Evolutionary conservation across 2,797 vertebrate species (phyloP).

Genomic region (Philypnodon macrostomus): DNA sequence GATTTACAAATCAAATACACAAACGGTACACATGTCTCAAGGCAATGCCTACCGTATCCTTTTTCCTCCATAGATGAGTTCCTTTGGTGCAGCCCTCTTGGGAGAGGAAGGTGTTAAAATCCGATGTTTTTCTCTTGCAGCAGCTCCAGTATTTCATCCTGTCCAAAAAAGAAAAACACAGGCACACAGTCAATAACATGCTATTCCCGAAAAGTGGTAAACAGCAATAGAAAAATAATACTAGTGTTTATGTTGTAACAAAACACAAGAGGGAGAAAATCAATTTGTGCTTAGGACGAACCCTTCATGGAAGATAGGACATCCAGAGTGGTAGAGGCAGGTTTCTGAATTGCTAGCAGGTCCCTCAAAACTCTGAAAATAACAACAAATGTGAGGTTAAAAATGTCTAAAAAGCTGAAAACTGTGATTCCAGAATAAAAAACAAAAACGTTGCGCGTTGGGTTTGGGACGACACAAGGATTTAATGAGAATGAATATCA

Average conservation of each 20-base stretch:
- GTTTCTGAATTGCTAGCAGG: conserved; percentile 81
- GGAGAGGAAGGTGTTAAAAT: conserved; percentile 96
- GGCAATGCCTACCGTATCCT: conserved; percentile 79
- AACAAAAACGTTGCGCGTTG: not conserved
- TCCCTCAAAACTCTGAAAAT: conserved; percentile 72
- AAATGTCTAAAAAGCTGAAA: not conserved
- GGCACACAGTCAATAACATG: conserved; percentile 28
- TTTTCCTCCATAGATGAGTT: conserved; percentile 89
- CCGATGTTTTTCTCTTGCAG: conserved; percentile 96
- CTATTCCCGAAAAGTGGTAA: conserved; percentile 27
- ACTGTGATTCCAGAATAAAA: not conserved
- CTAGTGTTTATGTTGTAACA: no score
- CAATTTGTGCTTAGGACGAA: conserved; percentile 31
- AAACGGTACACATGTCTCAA: conserved; percentile 9
- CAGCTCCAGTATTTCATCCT: conserved; percentile 99
- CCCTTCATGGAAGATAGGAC: conserved; percentile 82
- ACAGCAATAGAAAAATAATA: conserved; percentile 25
- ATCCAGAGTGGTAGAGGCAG: conserved; percentile 88
- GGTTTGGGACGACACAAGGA: no score
- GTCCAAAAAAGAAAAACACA: conserved; percentile 34
- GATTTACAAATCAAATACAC: not conserved
- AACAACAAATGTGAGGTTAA: conserved; percentile 2
- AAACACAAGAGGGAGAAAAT: not conserved
- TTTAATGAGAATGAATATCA: not conserved
- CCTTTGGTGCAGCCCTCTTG: conserved; percentile 91